Evolutionary conservation across 2,888 invertebrate genomes (phyloP).

Genomic region (Macrophya alboannulata): DNA sequence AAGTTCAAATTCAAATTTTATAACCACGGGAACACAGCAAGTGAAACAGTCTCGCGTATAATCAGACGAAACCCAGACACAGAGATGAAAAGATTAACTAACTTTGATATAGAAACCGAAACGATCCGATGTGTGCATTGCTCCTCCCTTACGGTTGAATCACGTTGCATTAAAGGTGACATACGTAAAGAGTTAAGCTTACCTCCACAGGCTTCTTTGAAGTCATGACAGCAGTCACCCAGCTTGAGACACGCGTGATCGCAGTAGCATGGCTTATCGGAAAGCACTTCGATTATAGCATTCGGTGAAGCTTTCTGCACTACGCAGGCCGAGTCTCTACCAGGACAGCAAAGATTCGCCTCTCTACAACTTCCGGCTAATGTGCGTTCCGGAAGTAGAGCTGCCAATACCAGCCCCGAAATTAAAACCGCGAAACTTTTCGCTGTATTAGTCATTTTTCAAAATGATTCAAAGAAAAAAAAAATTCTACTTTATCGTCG

Average conservation of each 20-base stretch:
- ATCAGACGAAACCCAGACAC: not conserved
- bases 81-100: not conserved
- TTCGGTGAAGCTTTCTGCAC: conserved; percentile 92
- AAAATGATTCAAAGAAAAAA: conserved; percentile 17
- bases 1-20: not conserved
- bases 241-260: conserved; percentile 93
- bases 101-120: not conserved
- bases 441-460: conserved; percentile 2
- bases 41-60: not conserved
- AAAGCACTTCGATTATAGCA: conserved; percentile 89
- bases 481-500: not conserved
- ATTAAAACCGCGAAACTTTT: conserved; percentile 33
- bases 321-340: conserved; percentile 92
- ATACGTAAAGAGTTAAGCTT: conserved; percentile 73
- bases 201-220: conserved; percentile 93
- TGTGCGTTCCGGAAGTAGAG: conserved; percentile 40
- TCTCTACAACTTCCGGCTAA: conserved; percentile 88
- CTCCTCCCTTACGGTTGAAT: not conserved
- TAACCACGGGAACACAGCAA: not conserved
- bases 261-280: conserved; percentile 93
- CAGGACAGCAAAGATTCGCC: conserved; percentile 91
- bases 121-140: not conserved
- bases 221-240: conserved; percentile 93
- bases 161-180: conserved; percentile 39
- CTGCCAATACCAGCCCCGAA: conserved; percentile 50